Conservation (phyloP, 2,113 vertebrate genomes). For the Ceyx margarethae region DNA sequence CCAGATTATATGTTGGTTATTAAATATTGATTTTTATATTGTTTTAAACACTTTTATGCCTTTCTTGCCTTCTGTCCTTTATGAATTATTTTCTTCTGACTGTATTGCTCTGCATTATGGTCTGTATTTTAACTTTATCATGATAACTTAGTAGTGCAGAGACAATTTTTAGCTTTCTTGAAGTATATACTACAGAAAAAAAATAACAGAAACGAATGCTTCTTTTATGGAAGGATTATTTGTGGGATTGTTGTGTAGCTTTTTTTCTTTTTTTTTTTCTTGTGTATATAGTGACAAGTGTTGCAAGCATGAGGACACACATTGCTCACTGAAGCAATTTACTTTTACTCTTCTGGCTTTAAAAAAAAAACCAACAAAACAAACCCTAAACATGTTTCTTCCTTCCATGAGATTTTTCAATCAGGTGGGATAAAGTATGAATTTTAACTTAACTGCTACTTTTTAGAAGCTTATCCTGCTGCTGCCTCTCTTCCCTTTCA, state of each 20-base stretch:
- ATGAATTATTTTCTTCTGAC: not conserved
- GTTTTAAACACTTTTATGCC: not conserved
- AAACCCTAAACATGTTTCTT: not conserved
- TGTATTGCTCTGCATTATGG: not conserved
- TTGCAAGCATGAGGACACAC: not conserved
- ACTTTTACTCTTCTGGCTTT: not conserved
- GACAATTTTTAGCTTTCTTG: not conserved
- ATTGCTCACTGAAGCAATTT: not conserved
- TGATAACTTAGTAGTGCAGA: not conserved
- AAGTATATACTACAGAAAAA: not conserved
- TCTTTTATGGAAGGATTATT: not conserved
- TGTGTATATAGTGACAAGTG: not conserved
- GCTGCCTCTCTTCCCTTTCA: not conserved
- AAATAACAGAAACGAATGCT: not conserved
- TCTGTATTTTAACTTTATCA: not conserved
- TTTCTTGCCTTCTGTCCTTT: not conserved
- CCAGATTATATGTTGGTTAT: not conserved
- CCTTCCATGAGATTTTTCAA: not conserved
- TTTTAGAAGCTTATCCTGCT: not conserved
- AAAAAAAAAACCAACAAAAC: not conserved
- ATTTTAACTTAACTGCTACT: not conserved
- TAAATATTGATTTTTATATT: slow-evolving; percentile 42
- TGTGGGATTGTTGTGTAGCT: not conserved
- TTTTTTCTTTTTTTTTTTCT: not conserved
- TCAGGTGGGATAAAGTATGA: not conserved